phyloP scores from a whole-genome alignment of 2,113 vertebrate genomes.

The Chiloscyllium plagiosum region DNA sequence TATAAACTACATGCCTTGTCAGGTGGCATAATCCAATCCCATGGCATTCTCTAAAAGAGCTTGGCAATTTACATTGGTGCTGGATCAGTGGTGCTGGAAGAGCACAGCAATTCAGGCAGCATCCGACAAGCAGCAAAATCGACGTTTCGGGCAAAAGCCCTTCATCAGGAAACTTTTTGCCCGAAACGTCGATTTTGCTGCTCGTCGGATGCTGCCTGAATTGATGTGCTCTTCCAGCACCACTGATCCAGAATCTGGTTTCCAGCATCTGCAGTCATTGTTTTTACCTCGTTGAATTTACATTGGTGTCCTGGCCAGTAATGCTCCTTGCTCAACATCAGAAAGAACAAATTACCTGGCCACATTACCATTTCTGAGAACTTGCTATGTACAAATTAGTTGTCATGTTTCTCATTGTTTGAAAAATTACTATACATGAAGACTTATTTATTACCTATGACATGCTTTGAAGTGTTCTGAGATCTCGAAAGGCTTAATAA shows the following conservation, averaged over 20 bases:
- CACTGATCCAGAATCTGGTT: no score
- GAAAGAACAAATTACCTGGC: background rate
- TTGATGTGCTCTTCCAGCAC: no score
- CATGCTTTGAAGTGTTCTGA: background rate
- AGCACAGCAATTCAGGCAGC: no score
- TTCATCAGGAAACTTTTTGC: no score
- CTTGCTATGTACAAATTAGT: background rate
- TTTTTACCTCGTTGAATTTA: no score
- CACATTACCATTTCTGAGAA: background rate
- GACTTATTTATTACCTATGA: background rate
- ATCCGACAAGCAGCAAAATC: no score
- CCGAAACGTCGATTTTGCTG: no score
- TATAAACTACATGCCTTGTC: no score
- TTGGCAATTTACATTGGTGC: background rate
- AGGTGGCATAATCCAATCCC: background rate
- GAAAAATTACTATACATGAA: background rate
- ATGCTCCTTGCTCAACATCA: background rate
- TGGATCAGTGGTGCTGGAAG: no score
- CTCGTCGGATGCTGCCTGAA: no score
- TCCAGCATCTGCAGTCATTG: no score
- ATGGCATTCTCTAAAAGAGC: background rate
- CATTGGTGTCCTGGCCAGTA: background rate
- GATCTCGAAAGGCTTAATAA: background rate
- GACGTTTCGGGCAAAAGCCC: no score
- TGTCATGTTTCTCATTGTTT: background rate